Conservation (phyloP, 2,113 vertebrate genomes). For the Condylura cristata region DNA sequence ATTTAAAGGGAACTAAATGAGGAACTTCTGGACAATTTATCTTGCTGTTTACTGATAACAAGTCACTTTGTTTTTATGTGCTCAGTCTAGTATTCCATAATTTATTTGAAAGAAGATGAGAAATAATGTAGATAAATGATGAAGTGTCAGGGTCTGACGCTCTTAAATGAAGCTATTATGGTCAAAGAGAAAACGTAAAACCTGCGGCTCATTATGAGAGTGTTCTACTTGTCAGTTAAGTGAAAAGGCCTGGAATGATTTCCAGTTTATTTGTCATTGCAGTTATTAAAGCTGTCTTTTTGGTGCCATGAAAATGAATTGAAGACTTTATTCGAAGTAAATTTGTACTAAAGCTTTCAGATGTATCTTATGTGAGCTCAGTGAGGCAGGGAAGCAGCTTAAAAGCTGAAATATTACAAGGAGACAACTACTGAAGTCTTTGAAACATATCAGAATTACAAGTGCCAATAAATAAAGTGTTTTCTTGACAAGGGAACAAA, state of each 20-base stretch:
- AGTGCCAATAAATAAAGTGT: conserved; percentile 82
- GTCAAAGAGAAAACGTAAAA: conserved; percentile 93
- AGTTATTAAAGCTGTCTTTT: conserved; percentile 96
- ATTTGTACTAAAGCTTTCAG: conserved; percentile 93
- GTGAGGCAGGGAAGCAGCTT: conserved; percentile 92
- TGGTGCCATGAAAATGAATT: conserved; percentile 93
- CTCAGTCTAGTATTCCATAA: conserved; percentile 94
- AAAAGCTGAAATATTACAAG: conserved; percentile 89
- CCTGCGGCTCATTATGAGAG: conserved; percentile 94
- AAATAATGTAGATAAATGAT: conserved; percentile 97
- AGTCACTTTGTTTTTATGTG: conserved; percentile 94
- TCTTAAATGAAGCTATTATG: conserved; percentile 95
- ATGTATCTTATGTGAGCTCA: conserved; percentile 92
- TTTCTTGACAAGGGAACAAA: conserved; percentile 82
- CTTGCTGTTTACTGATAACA: conserved; percentile 94
- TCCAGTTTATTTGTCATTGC: conserved; percentile 95
- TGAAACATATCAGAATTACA: conserved; percentile 82
- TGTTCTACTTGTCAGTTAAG: conserved; percentile 95
- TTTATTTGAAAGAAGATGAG: conserved; percentile 95
- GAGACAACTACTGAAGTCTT: conserved; percentile 84
- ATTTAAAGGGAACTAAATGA: conserved; percentile 90
- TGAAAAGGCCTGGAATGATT: conserved; percentile 93
- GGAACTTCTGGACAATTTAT: conserved; percentile 93
- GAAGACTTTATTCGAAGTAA: conserved; percentile 92
- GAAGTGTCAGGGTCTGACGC: conserved; percentile 93